Percentiles rank a stretch among this genome's conserved stretches.
phyloP scores from a whole-genome alignment of 2,797 vertebrate species.

The Vireo griseus region DNA sequence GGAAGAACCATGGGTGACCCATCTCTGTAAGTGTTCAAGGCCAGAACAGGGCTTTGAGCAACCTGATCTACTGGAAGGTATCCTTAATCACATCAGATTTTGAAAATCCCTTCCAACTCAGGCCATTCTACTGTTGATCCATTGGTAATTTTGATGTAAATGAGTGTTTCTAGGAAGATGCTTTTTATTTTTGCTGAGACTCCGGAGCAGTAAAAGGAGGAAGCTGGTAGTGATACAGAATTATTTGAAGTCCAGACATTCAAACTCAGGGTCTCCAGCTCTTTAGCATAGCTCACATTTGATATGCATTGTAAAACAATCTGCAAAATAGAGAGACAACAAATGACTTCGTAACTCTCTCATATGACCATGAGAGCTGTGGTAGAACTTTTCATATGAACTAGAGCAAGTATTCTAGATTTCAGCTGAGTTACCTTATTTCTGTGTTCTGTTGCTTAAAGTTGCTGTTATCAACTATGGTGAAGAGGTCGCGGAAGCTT shows the following conservation, averaged over 20 bases:
- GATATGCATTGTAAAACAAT: background rate
- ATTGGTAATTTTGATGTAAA: background rate
- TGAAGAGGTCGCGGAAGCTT: background rate
- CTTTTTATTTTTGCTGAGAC: background rate
- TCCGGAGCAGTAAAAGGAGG: background rate
- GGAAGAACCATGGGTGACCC: background rate
- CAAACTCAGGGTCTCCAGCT: background rate
- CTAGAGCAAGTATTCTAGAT: background rate
- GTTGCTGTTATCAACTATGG: background rate
- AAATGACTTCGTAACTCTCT: background rate
- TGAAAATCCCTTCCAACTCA: background rate
- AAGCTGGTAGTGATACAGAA: background rate
- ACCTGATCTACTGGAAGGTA: background rate
- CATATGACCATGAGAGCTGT: background rate
- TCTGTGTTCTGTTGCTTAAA: background rate
- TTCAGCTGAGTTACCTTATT: background rate
- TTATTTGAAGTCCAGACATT: background rate
- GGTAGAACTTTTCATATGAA: background rate
- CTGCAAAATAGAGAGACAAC: background rate
- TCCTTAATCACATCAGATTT: too few species aligned
- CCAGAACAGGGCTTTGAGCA: background rate
- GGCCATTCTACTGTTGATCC: background rate
- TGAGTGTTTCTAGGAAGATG: rapidly evolving
- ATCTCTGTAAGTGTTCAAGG: background rate
- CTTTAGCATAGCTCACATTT: background rate